Percentiles rank a stretch among this genome's conserved stretches.
Evolutionary conservation across 2,888 invertebrate genomes (phyloP).

Genomic region (Luperina testacea): DNA sequence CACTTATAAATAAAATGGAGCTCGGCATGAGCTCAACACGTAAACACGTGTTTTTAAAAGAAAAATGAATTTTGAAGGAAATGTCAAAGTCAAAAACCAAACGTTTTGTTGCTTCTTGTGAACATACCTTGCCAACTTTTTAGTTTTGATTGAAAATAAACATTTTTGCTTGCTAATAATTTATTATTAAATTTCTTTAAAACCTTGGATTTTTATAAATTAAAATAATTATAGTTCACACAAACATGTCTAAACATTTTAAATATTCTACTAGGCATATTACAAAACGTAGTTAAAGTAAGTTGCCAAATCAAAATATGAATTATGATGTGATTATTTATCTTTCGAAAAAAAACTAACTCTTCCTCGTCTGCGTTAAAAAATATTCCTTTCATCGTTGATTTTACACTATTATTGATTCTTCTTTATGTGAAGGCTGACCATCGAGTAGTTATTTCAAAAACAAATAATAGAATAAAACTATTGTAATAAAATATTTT

Average conservation of each 20-base stretch:
- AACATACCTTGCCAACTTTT: neutral
- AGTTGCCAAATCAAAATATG: neutral
- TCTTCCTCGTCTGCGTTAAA: neutral
- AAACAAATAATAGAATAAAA: neutral
- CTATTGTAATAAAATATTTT: neutral
- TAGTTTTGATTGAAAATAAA: neutral
- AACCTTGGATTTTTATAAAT: neutral
- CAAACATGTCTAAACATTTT: neutral
- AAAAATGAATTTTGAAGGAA: slow-evolving; percentile 58
- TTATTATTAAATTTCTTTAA: neutral
- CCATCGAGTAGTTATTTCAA: neutral
- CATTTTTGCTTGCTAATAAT: neutral
- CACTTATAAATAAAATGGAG: slow-evolving; percentile 72
- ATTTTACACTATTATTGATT: neutral
- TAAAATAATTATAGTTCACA: neutral
- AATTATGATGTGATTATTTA: neutral
- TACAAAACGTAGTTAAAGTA: slow-evolving; percentile 12
- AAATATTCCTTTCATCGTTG: neutral
- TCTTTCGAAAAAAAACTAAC: neutral
- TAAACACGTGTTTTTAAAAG: slow-evolving; percentile 87
- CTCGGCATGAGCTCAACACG: slow-evolving; percentile 78
- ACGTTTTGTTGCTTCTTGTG: slow-evolving; percentile 25
- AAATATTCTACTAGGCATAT: neutral
- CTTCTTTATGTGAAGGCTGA: neutral
- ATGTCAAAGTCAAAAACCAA: slow-evolving; percentile 47